Evolutionary conservation across 2,797 vertebrate species (phyloP), one percentile per base, ranked within the genome.

Genomic region (Muscicapa striata): DNA sequence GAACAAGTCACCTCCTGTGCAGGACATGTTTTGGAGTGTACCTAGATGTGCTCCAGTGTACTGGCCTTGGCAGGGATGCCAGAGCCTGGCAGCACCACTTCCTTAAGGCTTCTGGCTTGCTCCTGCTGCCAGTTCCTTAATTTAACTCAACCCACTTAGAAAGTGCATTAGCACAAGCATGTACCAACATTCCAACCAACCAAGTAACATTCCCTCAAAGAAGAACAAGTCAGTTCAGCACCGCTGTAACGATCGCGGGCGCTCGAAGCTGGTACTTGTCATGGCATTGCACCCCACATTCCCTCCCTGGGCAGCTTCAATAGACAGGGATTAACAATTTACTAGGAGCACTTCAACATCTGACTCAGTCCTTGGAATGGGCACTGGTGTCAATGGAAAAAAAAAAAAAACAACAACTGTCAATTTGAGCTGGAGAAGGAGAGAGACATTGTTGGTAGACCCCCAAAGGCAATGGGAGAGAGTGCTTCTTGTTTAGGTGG

Each of bases 141-240:
- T 91, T 94, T 94, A 94, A 69, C 64, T 94, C 78, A 72, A 75
- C 84, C 58, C 67, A 76, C 74, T 91, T 84, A 41, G 41, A 36
- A 89, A 81, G 84, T n/a, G 87, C 84, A 86, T 89, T 69, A 93
- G 86, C 84, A 91, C 79, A 66, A 95, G 89, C 93, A 92, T 3
- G 89, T 81, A 92, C 79, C 83, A 41, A 72, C 91, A 90, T 84
- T 84, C 81, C 81, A 84, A 55, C 15, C 61, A 41, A 66, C 32
- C 87, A 40, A 51, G 89, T 46, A 85, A 88, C 89, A 40, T 76
- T 88, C 83, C 51, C 94, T 85, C 68, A 43, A 76, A 94, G 54
- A 57, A 67, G 81, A 87, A 80, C 93, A 97, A 94, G 93, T 96
- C 6, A 0, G 87, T 94, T 96, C 89, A 94, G 90, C 95, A 34